Evolutionary conservation across 2,113 vertebrate genomes (phyloP), one percentile per base, ranked within the genome.

Genomic region (Albula glossodonta): DNA sequence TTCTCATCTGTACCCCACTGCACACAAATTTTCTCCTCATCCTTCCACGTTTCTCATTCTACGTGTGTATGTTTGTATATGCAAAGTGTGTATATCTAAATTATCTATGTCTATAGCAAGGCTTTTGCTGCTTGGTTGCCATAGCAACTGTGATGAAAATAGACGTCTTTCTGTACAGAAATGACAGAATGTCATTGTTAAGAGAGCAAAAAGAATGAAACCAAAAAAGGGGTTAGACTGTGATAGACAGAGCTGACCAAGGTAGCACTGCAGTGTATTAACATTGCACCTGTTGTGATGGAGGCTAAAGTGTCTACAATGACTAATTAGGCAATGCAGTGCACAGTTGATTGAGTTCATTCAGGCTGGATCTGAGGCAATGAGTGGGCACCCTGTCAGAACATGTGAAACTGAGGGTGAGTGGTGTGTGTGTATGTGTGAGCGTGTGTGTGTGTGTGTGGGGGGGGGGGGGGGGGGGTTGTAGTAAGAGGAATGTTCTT

Each of bases 101-200:
- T 93, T 91, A 94, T 94, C 94, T 93, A 92, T 91, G 94, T 94
- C 94, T 94, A 92, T 93, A 91, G 94, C 94, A 94, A 93, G 91
- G 89, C 91, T 92, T 88, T 92, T 92, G 92, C 93, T 93, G 94
- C 93, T 92, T 93, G 94, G 95, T 96, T 95, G 94, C 94, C 92
- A 95, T 95, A 94, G 95, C 92, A 95, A 96, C 95, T 85, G 90
- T 94, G 93, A 93, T 95, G 90, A 94, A 94, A 95, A 94, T 95
- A 95, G 94, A 93, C 90, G 86, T 94, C 92, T 92, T 93, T 95
- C 94, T 95, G 93, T 93, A 91, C 92, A 91, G 92, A 90, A 95
- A 93, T 92, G 91, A 93, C 93, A 93, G 91, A 94, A 94, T 87
- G 91, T 92, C 56, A 50, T 91, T 93, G 89, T 93, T 93, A 89